Base-by-base conservation (phyloP, 2,113 vertebrate species). In the Callipepla californica region DNA sequence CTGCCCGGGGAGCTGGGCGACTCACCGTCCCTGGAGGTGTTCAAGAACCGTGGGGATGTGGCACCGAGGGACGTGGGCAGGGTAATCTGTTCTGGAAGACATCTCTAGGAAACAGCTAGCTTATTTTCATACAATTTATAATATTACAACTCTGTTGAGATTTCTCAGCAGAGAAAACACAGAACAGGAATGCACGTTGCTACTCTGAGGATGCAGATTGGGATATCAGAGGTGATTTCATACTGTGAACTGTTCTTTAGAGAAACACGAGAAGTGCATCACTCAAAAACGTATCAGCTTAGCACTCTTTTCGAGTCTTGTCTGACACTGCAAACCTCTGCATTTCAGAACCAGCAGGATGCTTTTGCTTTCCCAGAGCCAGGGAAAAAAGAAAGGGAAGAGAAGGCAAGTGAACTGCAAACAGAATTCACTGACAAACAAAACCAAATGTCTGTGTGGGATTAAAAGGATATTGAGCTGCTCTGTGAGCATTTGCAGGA, bases 401-500 rank as follows among this genome's bases (percentile, higher is more conserved):
- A 57, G 10, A n/a, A 58, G 30, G 18, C 30, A 20, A 57, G 55
- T 16, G 30, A n/a, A 32, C 7, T 11, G 19, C 18, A 11, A 58
- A 19, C 57, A n/a, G 57, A 9, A n/a, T n/a, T 58, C 11, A 58
- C 32, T 58, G 32, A 58, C 32, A n/a, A 32, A 32, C 55, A 32
- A 21, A 20, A 20, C 26, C 57, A n/a, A 21, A 20, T 30, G 32
- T 58, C 57, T 20, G 6, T 30, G 21, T 20, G 9, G 26, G 57
- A 58, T 20, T 20, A 58, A 58, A n/a, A n/a, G 57, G 19, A n/a
- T n/a, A 32, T n/a, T 13, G 11, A 21, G 32, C 28, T 17, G 19
- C 13, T 1, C 0, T 17, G 18, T 62, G 6, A 18, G 3, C 0
- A 44, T 45, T 20, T 51, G 70, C 44, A 69, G 25, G 53, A 47